Conservation (phyloP, 2,888 invertebrate genomes). For the Patella depressa region DNA sequence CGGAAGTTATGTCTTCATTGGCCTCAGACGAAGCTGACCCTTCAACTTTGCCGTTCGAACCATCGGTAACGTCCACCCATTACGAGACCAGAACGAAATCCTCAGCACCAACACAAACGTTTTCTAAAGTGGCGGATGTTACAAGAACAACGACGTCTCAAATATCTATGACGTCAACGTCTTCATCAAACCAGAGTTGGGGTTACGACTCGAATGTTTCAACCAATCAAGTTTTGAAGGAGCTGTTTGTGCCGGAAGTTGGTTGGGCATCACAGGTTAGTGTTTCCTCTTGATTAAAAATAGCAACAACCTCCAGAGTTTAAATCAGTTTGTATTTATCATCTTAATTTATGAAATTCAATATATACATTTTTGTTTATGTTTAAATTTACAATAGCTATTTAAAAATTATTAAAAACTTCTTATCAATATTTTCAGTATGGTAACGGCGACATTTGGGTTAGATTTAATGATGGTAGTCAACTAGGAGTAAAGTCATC, state of each 20-base stretch:
- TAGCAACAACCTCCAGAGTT: too few relatives aligned
- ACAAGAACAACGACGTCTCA: constrained; percentile 41
- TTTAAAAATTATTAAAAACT: background rate
- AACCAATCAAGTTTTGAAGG: constrained; percentile 45
- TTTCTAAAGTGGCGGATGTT: constrained; percentile 36
- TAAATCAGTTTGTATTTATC: too few relatives aligned
- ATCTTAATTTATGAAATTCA: too few relatives aligned
- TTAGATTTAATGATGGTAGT: constrained; percentile 74
- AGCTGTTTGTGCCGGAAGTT: constrained; percentile 72
- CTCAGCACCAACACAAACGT: background rate
- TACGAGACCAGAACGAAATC: background rate
- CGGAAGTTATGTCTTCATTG: constrained; percentile 1
- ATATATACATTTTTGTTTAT: too few relatives aligned
- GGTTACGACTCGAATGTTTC: constrained; percentile 35
- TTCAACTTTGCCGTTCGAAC: background rate
- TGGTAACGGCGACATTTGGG: constrained; percentile 73
- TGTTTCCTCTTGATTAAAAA: background rate
- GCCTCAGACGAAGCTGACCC: constrained; percentile 7
- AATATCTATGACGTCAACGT: constrained; percentile 38
- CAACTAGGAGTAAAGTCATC: constrained; percentile 66
- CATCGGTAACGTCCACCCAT: background rate
- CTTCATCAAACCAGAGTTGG: constrained; percentile 38
- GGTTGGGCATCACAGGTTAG: constrained; percentile 73
- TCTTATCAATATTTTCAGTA: constrained; percentile 54
- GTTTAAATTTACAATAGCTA: too few relatives aligned